A percentile compares a stretch with the other conserved stretches of the same genome.
phyloP scores from a whole-genome alignment of 2,113 vertebrate species.

The Corydoras maculifer region DNA sequence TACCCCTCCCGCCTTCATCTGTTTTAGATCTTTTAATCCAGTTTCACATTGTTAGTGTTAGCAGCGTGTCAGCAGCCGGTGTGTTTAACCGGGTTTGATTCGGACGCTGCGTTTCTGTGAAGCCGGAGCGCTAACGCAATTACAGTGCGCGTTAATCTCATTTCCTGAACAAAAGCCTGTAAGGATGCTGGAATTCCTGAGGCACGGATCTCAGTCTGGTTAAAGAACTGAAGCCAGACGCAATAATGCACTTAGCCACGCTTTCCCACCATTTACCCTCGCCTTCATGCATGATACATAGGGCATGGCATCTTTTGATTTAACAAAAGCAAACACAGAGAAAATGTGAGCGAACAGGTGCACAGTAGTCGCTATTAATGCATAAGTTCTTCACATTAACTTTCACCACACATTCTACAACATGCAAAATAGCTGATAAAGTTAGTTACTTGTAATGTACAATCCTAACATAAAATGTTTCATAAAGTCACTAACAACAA shows the following conservation, averaged over 20 bases:
- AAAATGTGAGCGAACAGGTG: not conserved
- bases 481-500: no score
- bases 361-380: not conserved
- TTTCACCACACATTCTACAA: not conserved
- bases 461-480: no score
- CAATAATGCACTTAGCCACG: constrained; percentile 69
- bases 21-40: constrained; percentile 1
- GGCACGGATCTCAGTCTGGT: constrained; percentile 58
- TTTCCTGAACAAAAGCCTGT: constrained; percentile 68
- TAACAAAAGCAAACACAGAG: constrained; percentile 10
- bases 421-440: no score
- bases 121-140: constrained; percentile 70
- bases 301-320: constrained; percentile 20
- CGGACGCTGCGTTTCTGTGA: constrained; percentile 59
- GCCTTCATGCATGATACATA: constrained; percentile 6
- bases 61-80: constrained; percentile 20
- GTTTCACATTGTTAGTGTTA: not conserved
- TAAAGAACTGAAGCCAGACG: constrained; percentile 65
- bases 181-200: constrained; percentile 53
- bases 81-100: constrained; percentile 69
- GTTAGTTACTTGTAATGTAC: no score
- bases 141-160: constrained; percentile 70
- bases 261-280: constrained; percentile 52
- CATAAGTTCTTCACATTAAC: not conserved
- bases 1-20: not conserved